These are phyloP conservation scores for Apodemia mormo DNA, from an alignment of 2,888 invertebrate genomes.

Conservation along the genomic window DNA sequence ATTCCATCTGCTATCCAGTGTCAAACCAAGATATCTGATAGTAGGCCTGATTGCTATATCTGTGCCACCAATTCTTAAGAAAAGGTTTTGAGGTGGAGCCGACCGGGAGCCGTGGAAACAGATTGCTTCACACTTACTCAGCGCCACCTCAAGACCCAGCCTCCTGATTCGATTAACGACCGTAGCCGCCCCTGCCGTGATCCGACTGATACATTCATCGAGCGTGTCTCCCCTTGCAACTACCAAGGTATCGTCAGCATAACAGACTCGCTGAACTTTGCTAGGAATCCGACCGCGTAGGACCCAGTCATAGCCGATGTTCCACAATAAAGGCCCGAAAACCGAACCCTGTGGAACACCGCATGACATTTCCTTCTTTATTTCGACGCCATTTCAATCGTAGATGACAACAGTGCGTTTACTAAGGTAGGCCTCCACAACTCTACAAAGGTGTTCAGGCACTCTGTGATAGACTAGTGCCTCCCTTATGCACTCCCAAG, in stretches of 20 bases:
- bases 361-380: no score
- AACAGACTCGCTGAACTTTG: slow-evolving; percentile 10
- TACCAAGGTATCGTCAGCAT: slow-evolving; percentile 10
- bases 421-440: not conserved
- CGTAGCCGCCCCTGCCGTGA: slow-evolving; percentile 19
- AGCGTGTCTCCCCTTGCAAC: not conserved
- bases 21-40: not conserved
- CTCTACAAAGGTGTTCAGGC: not conserved
- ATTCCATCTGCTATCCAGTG: not conserved
- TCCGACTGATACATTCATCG: slow-evolving; percentile 20
- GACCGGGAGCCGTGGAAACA: not conserved
- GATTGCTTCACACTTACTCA: not conserved
- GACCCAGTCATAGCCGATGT: not conserved
- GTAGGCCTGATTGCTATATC: not conserved
- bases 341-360: not conserved
- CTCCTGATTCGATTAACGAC: slow-evolving; percentile 1
- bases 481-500: not conserved
- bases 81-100: not conserved
- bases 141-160: slow-evolving; percentile 9
- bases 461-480: not conserved
- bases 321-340: not conserved
- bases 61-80: not conserved
- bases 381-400: not conserved
- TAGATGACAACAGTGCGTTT: not conserved
- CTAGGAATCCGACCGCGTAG: not conserved